Base-by-base conservation (phyloP, 2,113 vertebrate genomes). In the Perca fluviatilis region DNA sequence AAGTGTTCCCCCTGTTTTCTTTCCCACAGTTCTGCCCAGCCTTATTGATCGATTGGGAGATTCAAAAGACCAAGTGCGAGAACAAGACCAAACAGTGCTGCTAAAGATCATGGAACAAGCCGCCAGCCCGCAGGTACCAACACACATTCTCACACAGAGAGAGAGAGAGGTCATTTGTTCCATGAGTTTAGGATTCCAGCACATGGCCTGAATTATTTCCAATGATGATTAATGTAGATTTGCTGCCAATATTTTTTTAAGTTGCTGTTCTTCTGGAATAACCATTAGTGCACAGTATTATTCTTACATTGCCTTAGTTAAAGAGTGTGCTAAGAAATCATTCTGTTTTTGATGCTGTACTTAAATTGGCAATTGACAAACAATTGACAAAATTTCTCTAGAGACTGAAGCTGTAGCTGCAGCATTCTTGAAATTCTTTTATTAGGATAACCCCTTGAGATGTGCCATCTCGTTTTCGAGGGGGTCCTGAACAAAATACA, bases 51-150 rank as follows among this genome's bases (percentile, higher is more conserved):
- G 98, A 60, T 86, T 99, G 91, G 98, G 98, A 60, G 98, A 99
- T 84, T 93, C 98, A 70, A 99, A 99, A 92, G 98, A 99, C 86
- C 98, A 97, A 0, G 98, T 99, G 54, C 94, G 98, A 90, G 98
- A 99, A 65, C 98, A 99, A 83, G 98, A 99, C 94, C 98, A 99
- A 86, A 95, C 92, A 6, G 93, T 99, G 93, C 95, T 99, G 91
- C 93, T 99, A 27, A 99, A 98, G 95, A 98, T 99, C 88, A 99
- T 99, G 98, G 98, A 99, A 66, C 97, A 97, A 87, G 95, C 97
- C 84, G 95, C 97, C 91, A 97, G 93, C 50, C 98, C 98, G 54
- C 98, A 99, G 97, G 82, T 75, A 76, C 0, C 6, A 5, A 46
- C 67, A 25, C 68, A 54, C 19, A 36, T 11, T 10, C 10, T 43